Base-by-base conservation (phyloP, 2,888 invertebrate species). In the Amiota mariae region DNA sequence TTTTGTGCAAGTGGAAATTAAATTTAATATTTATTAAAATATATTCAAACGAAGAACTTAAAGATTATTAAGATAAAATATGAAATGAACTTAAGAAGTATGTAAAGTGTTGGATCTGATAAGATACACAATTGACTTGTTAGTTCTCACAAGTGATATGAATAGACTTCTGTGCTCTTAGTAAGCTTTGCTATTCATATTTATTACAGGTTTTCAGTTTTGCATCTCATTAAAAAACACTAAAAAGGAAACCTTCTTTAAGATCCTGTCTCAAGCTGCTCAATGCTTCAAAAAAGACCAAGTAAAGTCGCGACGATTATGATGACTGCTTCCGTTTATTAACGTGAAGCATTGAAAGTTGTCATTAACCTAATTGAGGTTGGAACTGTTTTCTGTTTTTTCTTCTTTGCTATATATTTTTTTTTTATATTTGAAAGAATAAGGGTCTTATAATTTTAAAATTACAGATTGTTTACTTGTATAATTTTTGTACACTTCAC, bases 381-480 rank as follows among this genome's bases (percentile, higher is more conserved):
- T 57, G 24, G n/a, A 8, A 59, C 59, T 59, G 36, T 24, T 20
- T n/a, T n/a, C n/a, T n/a, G n/a, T n/a, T n/a, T n/a, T 61, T 24
- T 20, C 24, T 24, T 51, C 47, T 18, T 51, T 68, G 18, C 51
- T 10, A 3, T 66, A 48, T 15, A 49, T 24, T 13, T 11, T 20
- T 11, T 10, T 18, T 18, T 59, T 4, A 15, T 54, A 6, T 59
- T 10, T 15, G 18, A 51, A 67, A 24, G 3, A 24, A 24, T 2
- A 24, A 51, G 51, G n/a, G 67, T 54, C 20, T 68, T 24, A 68
- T 68, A 68, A 68, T 68, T 68, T 68, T 68, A 9, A 68, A 68
- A 68, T 68, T 68, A 68, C 24, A 68, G 54, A 51, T 68, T 68
- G 67, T 68, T 68, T 68, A 48, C 67, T 51, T 49, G 67, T 54